Conservation (phyloP, 2,797 vertebrate species). For the Petrocephalus sullivani region DNA sequence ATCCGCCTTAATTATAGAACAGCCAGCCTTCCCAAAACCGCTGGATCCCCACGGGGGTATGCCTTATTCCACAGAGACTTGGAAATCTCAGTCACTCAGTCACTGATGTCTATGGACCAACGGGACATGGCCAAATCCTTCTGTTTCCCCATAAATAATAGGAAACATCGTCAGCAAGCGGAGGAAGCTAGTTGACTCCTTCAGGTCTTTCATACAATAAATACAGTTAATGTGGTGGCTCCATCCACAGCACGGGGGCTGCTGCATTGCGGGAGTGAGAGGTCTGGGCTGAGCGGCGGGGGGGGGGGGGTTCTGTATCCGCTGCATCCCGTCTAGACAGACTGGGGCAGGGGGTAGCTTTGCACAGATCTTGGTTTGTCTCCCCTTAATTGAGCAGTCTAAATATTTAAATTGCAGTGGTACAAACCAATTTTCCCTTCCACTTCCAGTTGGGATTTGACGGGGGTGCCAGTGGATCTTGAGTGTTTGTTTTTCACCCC, state of each 20-base stretch:
- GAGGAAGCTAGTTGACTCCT: constrained; percentile 31
- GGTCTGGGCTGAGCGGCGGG: constrained; percentile 34
- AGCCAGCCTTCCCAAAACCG: constrained; percentile 39
- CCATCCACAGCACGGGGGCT: constrained; percentile 70
- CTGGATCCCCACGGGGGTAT: constrained; percentile 34
- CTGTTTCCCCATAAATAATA: constrained; percentile 42
- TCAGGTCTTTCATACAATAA: constrained; percentile 54
- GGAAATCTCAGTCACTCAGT: constrained; percentile 50
- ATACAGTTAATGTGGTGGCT: constrained; percentile 62
- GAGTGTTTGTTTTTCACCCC: constrained; percentile 27
- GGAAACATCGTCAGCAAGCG: constrained; percentile 37
- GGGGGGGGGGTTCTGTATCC: constrained; percentile 63
- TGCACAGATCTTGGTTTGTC: constrained; percentile 40
- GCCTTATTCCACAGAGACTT: constrained; percentile 17
- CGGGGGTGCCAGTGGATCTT: constrained; percentile 48
- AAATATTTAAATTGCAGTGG: constrained; percentile 58
- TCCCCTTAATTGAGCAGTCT: constrained; percentile 64
- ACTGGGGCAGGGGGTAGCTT: constrained; percentile 46
- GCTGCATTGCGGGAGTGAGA: constrained; percentile 53
- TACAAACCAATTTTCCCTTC: constrained; percentile 38
- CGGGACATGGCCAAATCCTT: background rate
- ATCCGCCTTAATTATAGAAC: constrained; percentile 44
- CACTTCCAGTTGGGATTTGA: constrained; percentile 44
- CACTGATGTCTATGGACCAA: constrained; percentile 23
- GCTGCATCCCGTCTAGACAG: constrained; percentile 65